Evolutionary conservation across 2,113 vertebrate genomes (phyloP).

Genomic region (Datnioides undecimradiatus): DNA sequence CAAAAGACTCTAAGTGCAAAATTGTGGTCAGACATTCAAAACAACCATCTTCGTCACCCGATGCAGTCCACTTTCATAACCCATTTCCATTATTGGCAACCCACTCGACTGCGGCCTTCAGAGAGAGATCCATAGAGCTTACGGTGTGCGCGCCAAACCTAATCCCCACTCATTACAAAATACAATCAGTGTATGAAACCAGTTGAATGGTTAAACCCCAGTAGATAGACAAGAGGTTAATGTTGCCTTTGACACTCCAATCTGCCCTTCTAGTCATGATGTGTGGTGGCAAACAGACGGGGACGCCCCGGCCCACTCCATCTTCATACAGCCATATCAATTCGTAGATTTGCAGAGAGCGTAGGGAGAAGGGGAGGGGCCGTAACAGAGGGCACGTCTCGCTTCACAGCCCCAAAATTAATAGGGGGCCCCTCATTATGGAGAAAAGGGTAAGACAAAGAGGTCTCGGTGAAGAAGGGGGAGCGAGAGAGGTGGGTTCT

Average conservation of each 20-base stretch:
- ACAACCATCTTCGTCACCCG: slow-evolving; percentile 30
- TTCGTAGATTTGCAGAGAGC: slow-evolving; percentile 51
- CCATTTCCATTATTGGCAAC: slow-evolving; percentile 39
- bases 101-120: slow-evolving; percentile 37
- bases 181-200: slow-evolving; percentile 72
- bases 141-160: slow-evolving; percentile 27
- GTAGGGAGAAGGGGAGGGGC: no score
- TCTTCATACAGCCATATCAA: slow-evolving; percentile 71
- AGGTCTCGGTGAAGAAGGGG: slow-evolving; percentile 31
- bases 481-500: slow-evolving; percentile 38
- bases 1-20: slow-evolving; percentile 26
- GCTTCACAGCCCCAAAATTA: slow-evolving; percentile 80
- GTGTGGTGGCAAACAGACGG: slow-evolving; percentile 75
- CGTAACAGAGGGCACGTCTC: slow-evolving; percentile 61
- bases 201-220: slow-evolving; percentile 66
- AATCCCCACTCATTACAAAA: slow-evolving; percentile 63
- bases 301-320: slow-evolving; percentile 54
- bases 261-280: slow-evolving; percentile 67
- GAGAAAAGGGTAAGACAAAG: slow-evolving; percentile 74
- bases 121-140: slow-evolving; percentile 16
- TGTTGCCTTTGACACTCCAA: slow-evolving; percentile 65
- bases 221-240: slow-evolving; percentile 69
- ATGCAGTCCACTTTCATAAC: slow-evolving; percentile 12
- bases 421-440: slow-evolving; percentile 71
- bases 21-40: slow-evolving; percentile 23